Evolutionary conservation across 2,797 vertebrate species (phyloP).

Genomic region (Benthosema pterotum): DNA sequence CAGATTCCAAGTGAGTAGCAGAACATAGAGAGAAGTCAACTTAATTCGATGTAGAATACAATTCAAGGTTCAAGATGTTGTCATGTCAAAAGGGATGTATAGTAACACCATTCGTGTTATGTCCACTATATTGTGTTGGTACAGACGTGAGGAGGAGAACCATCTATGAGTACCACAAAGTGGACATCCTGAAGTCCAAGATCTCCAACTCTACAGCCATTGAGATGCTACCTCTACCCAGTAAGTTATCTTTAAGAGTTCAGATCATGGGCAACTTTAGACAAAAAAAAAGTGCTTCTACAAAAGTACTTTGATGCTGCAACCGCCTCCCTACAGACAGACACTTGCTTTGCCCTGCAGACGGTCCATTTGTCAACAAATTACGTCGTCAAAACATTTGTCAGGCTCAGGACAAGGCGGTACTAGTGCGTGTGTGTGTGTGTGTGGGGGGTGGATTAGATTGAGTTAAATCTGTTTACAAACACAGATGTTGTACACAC

Average conservation of each 20-base stretch:
- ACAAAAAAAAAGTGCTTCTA: too few relatives aligned
- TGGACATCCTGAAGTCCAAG: conserved; percentile 90
- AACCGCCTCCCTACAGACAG: too few relatives aligned
- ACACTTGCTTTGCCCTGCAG: too few relatives aligned
- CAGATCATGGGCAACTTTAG: neutral
- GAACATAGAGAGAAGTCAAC: neutral
- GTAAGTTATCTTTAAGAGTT: conserved; percentile 74
- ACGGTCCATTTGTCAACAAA: too few relatives aligned
- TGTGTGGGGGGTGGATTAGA: too few relatives aligned
- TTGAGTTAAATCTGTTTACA: too few relatives aligned
- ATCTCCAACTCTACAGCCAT: conserved; percentile 87
- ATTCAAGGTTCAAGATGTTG: neutral
- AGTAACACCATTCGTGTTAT: neutral
- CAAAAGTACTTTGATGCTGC: too few relatives aligned
- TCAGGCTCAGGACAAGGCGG: too few relatives aligned
- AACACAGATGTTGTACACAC: too few relatives aligned
- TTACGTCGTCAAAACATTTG: too few relatives aligned
- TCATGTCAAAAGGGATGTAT: too few relatives aligned
- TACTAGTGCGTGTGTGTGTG: too few relatives aligned
- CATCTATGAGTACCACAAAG: conserved; percentile 95
- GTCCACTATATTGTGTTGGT: conserved; percentile 23
- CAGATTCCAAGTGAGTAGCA: conserved; percentile 91
- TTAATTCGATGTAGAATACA: neutral
- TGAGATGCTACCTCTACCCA: conserved; percentile 92
- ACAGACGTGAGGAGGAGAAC: conserved; percentile 93